Evolutionary conservation across 37 sponge, comb jelly and placozoan genomes (phyloP), one percentile per base, ranked within the genome.

Genomic region (Chondrosia reniformis): DNA sequence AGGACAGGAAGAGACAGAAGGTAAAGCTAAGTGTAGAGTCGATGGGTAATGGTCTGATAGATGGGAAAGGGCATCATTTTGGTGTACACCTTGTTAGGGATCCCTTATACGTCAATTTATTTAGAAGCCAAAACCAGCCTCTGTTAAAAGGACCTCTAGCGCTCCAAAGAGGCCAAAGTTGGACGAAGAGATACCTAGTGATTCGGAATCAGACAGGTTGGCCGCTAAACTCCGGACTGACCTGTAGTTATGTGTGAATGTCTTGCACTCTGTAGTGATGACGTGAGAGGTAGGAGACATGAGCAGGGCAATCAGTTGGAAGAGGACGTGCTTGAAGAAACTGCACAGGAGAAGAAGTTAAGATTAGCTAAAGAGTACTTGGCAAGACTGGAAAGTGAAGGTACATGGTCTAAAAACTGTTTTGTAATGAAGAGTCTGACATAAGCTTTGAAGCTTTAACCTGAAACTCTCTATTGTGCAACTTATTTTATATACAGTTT

Each of bases 331-430:
- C 63, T 58, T 25, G 87, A 79, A 63, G 99, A 98, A 76, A 90
- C 95, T 21, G 87, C 96, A 24, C 89, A 92, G 42, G 91, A 89
- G 77, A 98, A 98, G 79, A 71, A 96, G 33, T 77, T 98, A 62
- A 43, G 99, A 46, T 85, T 98, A 12, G 95, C 99, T 5, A 98
- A 98, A 75, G 86, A 98, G 81, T 95, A 95, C 74, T 84, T 98
- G 0, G 55, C 81, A 0, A 45, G 88, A 56, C 85, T 98, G 1
- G 89, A 92, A 52, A 80, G 82, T 10, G 65, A 84, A 65, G 92
- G 87, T 90, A 38, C 1, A 67, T 7, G 27, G 37, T 13, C 5
- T 46, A 21, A 55, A 8, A n/a, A n/a, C n/a, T n/a, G n/a, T n/a
- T n/a, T n/a, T n/a, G n/a, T n/a, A n/a, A n/a, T n/a, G n/a, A n/a